These are phyloP conservation scores for Spilogale gracilis DNA, from an alignment of 2,113 vertebrate genomes.

Conservation along the genomic window DNA sequence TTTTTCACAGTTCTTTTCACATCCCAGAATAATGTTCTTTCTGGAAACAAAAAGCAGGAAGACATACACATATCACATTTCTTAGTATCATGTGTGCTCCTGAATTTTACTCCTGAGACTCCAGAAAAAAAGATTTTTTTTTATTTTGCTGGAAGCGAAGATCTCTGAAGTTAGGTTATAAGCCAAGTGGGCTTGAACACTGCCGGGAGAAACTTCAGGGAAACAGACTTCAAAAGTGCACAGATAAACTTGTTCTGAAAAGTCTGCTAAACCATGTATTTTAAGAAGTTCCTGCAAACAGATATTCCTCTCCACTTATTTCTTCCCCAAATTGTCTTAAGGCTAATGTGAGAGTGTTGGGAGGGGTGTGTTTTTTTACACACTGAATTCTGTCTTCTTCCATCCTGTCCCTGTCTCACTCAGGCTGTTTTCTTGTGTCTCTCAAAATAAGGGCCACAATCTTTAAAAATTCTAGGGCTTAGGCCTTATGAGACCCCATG, in stretches of 20 bases:
- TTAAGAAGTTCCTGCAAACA: background rate
- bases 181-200: background rate
- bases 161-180: background rate
- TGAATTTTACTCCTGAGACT: background rate
- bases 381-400: background rate
- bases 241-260: conserved; percentile 4
- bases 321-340: background rate
- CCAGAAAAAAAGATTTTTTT: background rate
- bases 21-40: conserved; percentile 29
- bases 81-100: background rate
- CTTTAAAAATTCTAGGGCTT: background rate
- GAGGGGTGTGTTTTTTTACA: background rate
- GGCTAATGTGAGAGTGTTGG: background rate
- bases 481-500: background rate
- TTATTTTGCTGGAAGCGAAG: conserved; percentile 1
- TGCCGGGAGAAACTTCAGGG: background rate
- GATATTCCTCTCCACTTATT: background rate
- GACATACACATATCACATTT: background rate
- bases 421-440: background rate
- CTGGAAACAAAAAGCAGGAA: conserved; percentile 12
- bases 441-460: conserved; percentile 39
- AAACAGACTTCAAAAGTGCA: background rate
- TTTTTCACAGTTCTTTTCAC: conserved; percentile 49
- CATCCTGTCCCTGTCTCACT: background rate
- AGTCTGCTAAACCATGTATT: background rate